Evolutionary conservation across 2,113 vertebrate species (phyloP), one percentile per base, ranked within the genome.

Genomic region (Probosciger aterrimus): DNA sequence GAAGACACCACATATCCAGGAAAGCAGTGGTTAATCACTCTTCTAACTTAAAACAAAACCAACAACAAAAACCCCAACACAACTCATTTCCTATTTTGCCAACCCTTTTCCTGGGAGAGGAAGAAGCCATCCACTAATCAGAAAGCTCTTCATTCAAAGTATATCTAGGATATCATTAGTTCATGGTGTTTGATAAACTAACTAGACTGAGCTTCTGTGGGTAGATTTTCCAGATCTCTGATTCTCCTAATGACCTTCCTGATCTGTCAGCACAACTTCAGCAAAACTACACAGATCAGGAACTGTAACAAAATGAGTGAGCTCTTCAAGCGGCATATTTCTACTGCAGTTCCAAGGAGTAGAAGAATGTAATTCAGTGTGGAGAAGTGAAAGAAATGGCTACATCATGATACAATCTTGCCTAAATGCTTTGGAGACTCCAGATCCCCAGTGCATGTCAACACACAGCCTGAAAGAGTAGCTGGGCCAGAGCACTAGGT

Each of bases 401-500:
- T 86, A 65, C 55, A 78, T 33, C 55, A 44, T 0, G 3, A 80
- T 8, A 89, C 30, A 84, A 47, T 82, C 77, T 79, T 44, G 35
- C 74, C 65, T 91, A 92, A 93, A 92, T 4, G 76, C 91, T 84
- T 77, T 44, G 76, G 94, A 95, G 95, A 86, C 80, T 83, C 59
- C 88, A 78, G 88, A 37, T 94, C 94, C 94, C 96, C 88, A 64
- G 73, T 9, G 64, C 49, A 17, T 88, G 92, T 97, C 95, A 95
- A 59, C 94, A 92, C 68, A 0, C 71, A 62, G 92, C 49, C 91
- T 70, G 92, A 53, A 90, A 28, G 71, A 78, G 73, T 2, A 63
- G 80, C 71, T 67, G 79, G 87, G 94, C 82, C 73, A 92, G 79
- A 92, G 65, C 60, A 30, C 55, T 31, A 85, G 92, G 85, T 60